Evolutionary conservation across 2,797 vertebrate species (phyloP).

Genomic region (Mus spretus): DNA sequence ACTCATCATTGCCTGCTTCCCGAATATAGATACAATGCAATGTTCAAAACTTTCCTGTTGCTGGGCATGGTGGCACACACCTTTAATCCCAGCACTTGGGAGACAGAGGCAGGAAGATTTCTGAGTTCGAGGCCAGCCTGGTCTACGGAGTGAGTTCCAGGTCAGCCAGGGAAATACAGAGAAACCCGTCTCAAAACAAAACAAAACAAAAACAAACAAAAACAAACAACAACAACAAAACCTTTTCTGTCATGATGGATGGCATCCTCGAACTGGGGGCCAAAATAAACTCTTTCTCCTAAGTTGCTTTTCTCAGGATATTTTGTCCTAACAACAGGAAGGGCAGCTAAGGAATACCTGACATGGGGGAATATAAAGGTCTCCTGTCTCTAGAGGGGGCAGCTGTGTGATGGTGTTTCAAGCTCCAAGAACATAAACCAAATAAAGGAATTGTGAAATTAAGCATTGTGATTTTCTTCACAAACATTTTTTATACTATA

Average conservation of each 20-base stretch:
- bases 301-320: background rate
- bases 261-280: background rate
- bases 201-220: too few species aligned
- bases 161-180: too few species aligned
- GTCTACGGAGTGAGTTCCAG: too few species aligned
- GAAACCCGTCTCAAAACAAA: too few species aligned
- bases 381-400: background rate
- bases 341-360: background rate
- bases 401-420: background rate
- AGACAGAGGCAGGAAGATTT: too few species aligned
- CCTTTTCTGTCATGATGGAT: background rate
- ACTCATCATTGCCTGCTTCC: background rate
- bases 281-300: background rate
- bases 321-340: background rate
- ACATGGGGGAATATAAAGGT: background rate
- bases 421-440: too few species aligned
- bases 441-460: background rate
- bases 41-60: background rate
- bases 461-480: background rate
- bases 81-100: too few species aligned
- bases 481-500: background rate
- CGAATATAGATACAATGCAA: background rate
- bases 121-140: too few species aligned
- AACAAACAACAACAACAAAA: too few species aligned
- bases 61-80: too few species aligned